These are phyloP conservation scores for Bradypodion ventrale DNA, from an alignment of 2,797 vertebrate genomes.

Conservation along the genomic window DNA sequence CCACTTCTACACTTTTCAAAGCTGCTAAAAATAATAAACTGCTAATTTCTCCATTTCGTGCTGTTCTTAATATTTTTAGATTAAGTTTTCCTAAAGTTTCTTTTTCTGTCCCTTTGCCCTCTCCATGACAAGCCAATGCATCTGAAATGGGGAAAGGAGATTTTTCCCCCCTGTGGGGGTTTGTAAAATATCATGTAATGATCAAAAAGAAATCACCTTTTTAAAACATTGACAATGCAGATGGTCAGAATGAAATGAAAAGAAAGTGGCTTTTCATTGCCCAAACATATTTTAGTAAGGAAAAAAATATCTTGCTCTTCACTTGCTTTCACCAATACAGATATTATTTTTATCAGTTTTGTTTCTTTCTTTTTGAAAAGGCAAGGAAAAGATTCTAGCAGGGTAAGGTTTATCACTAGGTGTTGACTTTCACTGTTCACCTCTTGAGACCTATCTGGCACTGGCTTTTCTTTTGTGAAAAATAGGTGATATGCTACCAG, in stretches of 20 bases:
- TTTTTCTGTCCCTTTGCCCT: neutral
- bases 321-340: neutral
- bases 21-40: neutral
- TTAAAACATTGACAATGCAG: neutral
- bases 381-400: too few relatives aligned
- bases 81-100: neutral
- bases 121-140: neutral
- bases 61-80: neutral
- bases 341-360: neutral
- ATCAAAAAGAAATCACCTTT: neutral
- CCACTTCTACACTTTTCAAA: neutral
- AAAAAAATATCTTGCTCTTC: neutral
- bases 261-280: neutral
- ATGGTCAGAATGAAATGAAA: neutral
- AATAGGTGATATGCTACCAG: constrained; percentile 12
- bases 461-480: neutral
- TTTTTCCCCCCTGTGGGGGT: neutral
- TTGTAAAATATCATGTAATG: neutral
- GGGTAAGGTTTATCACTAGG: neutral
- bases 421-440: constrained; percentile 12
- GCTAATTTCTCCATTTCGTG: neutral
- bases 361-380: neutral
- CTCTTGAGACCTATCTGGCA: neutral
- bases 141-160: neutral
- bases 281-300: neutral